These are phyloP conservation scores for Patella pellucida DNA, from an alignment of 2,888 invertebrate species.

Conservation along the genomic window DNA sequence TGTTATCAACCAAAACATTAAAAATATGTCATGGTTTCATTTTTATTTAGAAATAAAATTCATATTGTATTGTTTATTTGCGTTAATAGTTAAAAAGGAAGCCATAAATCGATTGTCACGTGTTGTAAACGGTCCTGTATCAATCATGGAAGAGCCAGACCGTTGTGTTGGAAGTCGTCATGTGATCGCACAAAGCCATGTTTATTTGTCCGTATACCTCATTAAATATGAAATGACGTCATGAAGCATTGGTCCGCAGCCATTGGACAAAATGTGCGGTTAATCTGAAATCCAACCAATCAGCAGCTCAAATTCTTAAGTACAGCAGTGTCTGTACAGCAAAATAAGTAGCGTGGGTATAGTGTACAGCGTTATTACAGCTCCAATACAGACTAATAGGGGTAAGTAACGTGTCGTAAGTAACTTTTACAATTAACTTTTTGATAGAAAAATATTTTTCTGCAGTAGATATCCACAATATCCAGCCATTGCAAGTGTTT, in stretches of 20 bases:
- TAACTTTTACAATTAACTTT: conserved; percentile 17
- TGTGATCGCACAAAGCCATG: conserved; percentile 32
- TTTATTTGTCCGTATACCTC: conserved; percentile 32
- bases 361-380: conserved; percentile 15
- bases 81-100: too few species aligned
- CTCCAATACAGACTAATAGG: conserved; percentile 9
- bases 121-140: too few species aligned
- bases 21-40: too few species aligned
- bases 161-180: conserved; percentile 5
- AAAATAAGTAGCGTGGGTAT: conserved; percentile 25
- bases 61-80: too few species aligned
- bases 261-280: conserved; percentile 59
- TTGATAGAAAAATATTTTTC: conserved; percentile 28
- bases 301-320: conserved; percentile 24
- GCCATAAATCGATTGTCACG: too few species aligned
- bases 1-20: too few species aligned
- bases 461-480: conserved; percentile 35
- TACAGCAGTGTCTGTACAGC: conserved; percentile 16
- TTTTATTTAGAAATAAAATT: too few species aligned
- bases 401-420: background rate
- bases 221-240: conserved; percentile 46
- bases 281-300: conserved; percentile 59
- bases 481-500: conserved; percentile 35
- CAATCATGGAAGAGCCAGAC: too few species aligned
- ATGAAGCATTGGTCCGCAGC: conserved; percentile 25